phyloP scores from a whole-genome alignment of 2,113 vertebrate genomes.

The Cricetomys ansorgei region DNA sequence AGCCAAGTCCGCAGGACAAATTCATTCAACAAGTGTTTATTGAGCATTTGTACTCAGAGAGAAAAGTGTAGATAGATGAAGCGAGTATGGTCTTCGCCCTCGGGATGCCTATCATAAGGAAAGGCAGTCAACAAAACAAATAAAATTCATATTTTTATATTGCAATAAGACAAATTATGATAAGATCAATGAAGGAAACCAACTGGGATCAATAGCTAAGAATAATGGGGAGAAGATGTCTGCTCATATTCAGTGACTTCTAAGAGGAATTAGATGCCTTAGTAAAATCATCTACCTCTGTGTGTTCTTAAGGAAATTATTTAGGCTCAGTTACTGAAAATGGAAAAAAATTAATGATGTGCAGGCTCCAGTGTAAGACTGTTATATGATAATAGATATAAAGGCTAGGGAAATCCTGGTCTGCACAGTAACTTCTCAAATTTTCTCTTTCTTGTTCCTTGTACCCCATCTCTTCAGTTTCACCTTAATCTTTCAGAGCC shows the following conservation, averaged over 20 bases:
- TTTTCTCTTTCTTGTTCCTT: not conserved
- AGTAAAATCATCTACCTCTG: not conserved
- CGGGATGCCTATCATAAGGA: not conserved
- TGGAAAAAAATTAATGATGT: not conserved
- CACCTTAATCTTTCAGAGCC: not conserved
- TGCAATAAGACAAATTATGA: not conserved
- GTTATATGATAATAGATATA: not conserved
- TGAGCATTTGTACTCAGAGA: not conserved
- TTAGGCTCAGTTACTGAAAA: slow-evolving; percentile 5
- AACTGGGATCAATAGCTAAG: not conserved
- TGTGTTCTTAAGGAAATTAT: not conserved
- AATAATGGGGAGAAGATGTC: not conserved
- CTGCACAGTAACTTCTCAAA: not conserved
- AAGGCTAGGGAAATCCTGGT: not conserved
- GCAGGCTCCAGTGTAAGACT: not conserved
- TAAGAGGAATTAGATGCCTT: not conserved
- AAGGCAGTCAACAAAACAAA: slow-evolving; percentile 4
- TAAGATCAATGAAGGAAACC: slow-evolving; percentile 11
- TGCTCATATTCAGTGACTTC: not conserved
- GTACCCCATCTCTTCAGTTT: not conserved
- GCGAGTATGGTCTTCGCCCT: not conserved
- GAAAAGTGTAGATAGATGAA: not conserved
- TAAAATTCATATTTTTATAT: slow-evolving; percentile 13
- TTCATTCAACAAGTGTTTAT: not conserved
- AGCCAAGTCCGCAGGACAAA: not conserved